Conservation (phyloP, 2,888 invertebrate genomes). For the Nezara viridula region DNA sequence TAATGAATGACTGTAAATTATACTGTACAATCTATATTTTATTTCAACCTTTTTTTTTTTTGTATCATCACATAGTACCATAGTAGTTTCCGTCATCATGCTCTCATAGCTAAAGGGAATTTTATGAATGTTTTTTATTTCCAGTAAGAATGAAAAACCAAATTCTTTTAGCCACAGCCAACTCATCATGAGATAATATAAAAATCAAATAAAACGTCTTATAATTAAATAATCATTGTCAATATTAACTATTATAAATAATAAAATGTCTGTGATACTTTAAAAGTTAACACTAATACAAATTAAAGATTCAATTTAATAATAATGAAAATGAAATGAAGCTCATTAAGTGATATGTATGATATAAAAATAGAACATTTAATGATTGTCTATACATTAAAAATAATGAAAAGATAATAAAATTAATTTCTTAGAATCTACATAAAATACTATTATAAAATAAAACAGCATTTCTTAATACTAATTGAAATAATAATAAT, state of each 20-base stretch:
- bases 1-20: too few species aligned
- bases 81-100: too few species aligned
- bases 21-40: too few species aligned
- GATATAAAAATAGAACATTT: not conserved
- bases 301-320: not conserved
- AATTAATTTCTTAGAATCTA: not conserved
- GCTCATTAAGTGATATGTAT: not conserved
- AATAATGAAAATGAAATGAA: not conserved
- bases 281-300: not conserved
- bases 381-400: not conserved
- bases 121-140: too few species aligned
- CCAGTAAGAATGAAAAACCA: too few species aligned
- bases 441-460: not conserved
- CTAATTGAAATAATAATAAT: not conserved
- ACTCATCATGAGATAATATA: too few species aligned
- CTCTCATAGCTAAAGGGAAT: too few species aligned
- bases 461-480: not conserved
- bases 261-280: not conserved
- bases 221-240: too few species aligned
- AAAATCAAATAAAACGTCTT: too few species aligned
- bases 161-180: too few species aligned
- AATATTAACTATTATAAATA: not conserved
- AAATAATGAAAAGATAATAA: not conserved
- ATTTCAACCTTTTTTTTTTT: not conserved
- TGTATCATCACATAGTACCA: not conserved